phyloP scores from a whole-genome alignment of 2,113 vertebrate genomes.

The Lepus europaeus region DNA sequence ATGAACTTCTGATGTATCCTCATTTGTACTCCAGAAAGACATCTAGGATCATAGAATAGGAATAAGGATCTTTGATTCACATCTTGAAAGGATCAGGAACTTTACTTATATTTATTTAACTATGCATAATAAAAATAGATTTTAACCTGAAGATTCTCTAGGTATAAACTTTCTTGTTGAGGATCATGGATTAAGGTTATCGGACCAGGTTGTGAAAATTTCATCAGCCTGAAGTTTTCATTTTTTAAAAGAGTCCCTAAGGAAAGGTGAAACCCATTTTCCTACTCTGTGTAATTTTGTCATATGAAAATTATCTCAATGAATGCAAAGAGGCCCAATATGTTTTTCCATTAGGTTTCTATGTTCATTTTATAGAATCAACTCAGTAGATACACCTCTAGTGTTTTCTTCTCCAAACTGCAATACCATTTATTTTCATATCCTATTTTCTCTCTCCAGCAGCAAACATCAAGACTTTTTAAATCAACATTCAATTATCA shows the following conservation, averaged over 20 bases:
- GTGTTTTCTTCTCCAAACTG: constrained; percentile 67
- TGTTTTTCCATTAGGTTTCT: constrained; percentile 82
- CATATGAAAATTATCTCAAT: constrained; percentile 79
- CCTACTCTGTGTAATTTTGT: constrained; percentile 85
- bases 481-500: constrained; percentile 76
- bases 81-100: neutral
- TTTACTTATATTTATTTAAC: neutral
- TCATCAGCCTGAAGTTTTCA: constrained; percentile 77
- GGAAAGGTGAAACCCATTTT: constrained; percentile 84
- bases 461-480: constrained; percentile 70
- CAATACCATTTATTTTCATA: constrained; percentile 70
- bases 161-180: constrained; percentile 56
- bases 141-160: neutral
- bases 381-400: constrained; percentile 63
- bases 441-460: constrained; percentile 53
- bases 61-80: neutral
- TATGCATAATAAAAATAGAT: neutral
- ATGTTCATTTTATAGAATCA: constrained; percentile 83
- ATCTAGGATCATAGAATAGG: neutral
- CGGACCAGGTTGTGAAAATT: neutral
- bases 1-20: too few species aligned
- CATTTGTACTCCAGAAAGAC: neutral
- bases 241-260: constrained; percentile 82
- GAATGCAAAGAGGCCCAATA: constrained; percentile 78
- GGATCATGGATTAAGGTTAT: constrained; percentile 22